Conservation (phyloP, 2,888 invertebrate genomes). For the Augochlorella aurata region DNA sequence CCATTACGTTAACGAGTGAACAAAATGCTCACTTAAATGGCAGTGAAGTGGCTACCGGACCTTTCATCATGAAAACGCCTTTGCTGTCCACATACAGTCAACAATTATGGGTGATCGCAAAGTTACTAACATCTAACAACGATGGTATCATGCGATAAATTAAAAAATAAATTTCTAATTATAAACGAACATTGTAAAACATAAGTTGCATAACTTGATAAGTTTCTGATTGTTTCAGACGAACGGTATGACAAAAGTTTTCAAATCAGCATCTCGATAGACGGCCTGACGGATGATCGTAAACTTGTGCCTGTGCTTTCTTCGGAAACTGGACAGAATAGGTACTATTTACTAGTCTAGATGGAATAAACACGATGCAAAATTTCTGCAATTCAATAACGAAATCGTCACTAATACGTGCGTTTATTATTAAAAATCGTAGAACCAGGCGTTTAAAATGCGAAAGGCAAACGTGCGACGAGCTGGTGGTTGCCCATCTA, state of each 20-base stretch:
- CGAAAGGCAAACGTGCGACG: constrained; percentile 91
- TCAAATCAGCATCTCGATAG: constrained; percentile 91
- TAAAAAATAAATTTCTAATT: neutral
- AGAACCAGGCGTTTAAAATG: constrained; percentile 93
- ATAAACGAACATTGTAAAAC: neutral
- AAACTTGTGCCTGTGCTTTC: constrained; percentile 87
- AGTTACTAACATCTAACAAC: constrained; percentile 91
- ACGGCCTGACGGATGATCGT: constrained; percentile 90
- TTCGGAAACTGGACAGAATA: constrained; percentile 87
- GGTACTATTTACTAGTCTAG: constrained; percentile 82
- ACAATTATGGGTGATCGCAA: constrained; percentile 96
- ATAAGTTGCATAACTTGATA: neutral
- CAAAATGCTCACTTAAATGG: constrained; percentile 84
- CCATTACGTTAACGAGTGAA: constrained; percentile 88
- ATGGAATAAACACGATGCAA: neutral
- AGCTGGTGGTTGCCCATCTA: constrained; percentile 93
- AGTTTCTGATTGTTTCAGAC: constrained; percentile 83
- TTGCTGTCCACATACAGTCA: constrained; percentile 94
- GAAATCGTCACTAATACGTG: neutral
- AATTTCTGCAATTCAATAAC: neutral
- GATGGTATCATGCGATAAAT: constrained; percentile 85
- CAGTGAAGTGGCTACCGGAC: constrained; percentile 88
- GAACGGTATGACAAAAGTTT: constrained; percentile 96
- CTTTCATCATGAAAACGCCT: constrained; percentile 93
- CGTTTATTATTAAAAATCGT: constrained; percentile 62